A percentile compares a stretch with the other conserved stretches of the same genome.
Evolutionary conservation across 2,797 vertebrate species (phyloP).

Genomic region (Lagocephalus sceleratus): DNA sequence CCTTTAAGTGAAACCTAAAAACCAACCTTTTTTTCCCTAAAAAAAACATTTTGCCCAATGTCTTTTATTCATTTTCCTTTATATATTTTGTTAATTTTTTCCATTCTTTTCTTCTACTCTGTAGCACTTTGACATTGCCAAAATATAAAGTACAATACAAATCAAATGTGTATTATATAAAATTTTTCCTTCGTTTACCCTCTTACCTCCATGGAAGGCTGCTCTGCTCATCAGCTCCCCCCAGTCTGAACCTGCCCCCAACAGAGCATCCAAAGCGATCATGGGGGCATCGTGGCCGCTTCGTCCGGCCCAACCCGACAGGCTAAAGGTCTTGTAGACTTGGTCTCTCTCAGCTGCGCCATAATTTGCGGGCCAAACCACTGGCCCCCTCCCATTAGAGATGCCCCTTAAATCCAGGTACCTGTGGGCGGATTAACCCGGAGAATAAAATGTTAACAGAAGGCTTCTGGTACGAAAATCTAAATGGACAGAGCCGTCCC

Average conservation of each 20-base stretch:
- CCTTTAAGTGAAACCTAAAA: too few relatives aligned
- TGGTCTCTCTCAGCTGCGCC: constrained; percentile 68
- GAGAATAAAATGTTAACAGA: constrained; percentile 8
- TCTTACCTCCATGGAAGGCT: constrained; percentile 73
- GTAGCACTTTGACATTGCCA: too few relatives aligned
- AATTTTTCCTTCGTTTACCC: background rate
- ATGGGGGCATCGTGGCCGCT: constrained; percentile 79
- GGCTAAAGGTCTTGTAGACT: constrained; percentile 74
- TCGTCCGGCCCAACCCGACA: constrained; percentile 74
- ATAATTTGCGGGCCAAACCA: constrained; percentile 59
- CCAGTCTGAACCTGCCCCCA: constrained; percentile 70
- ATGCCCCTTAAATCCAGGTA: constrained; percentile 73
- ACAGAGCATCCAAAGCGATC: constrained; percentile 74
- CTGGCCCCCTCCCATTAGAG: constrained; percentile 61
- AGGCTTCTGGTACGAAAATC: background rate
- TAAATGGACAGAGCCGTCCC: constrained; percentile 18
- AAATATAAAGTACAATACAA: too few relatives aligned
- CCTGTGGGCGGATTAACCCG: constrained; percentile 48
- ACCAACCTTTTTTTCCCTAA: too few relatives aligned
- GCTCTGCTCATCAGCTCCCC: constrained; percentile 75
- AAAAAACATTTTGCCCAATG: too few relatives aligned
- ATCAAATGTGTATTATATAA: too few relatives aligned
- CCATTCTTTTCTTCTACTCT: too few relatives aligned
- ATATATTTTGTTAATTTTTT: too few relatives aligned
- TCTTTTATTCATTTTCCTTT: too few relatives aligned